These are phyloP conservation scores for Helicoverpa zea DNA, from an alignment of 1,140 invertebrate species.

Conservation along the genomic window DNA sequence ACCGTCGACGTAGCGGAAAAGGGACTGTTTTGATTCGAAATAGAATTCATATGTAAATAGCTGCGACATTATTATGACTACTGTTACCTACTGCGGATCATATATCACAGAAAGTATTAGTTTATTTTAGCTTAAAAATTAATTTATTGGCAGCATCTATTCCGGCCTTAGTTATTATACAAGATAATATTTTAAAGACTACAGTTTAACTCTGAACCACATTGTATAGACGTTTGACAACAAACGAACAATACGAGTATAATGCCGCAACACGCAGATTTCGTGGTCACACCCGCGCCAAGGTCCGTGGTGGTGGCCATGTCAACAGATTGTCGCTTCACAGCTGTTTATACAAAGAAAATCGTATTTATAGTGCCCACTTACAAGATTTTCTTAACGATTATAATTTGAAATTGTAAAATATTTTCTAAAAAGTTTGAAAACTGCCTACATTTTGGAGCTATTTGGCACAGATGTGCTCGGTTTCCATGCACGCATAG, in stretches of 20 bases:
- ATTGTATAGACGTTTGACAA: neutral
- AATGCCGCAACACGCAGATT: neutral
- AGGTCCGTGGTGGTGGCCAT: slow-evolving; percentile 63
- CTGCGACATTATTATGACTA: too few relatives aligned
- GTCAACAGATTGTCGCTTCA: slow-evolving; percentile 56
- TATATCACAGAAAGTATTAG: too few relatives aligned
- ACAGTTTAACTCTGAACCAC: too few relatives aligned
- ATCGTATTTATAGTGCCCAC: neutral
- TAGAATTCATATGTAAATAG: slow-evolving; percentile 4
- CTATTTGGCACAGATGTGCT: neutral
- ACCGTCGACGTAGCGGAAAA: slow-evolving; percentile 30
- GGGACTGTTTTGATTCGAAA: slow-evolving; percentile 23
- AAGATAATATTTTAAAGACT: too few relatives aligned
- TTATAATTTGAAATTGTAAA: neutral
- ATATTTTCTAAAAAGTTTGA: neutral
- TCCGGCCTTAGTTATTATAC: too few relatives aligned
- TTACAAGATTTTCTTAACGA: neutral
- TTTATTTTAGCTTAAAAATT: too few relatives aligned
- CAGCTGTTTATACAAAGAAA: slow-evolving; percentile 63
- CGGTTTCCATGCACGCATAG: neutral
- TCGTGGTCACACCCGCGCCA: slow-evolving; percentile 54
- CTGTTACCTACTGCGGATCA: too few relatives aligned
- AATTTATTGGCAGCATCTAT: too few relatives aligned
- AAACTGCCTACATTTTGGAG: neutral
- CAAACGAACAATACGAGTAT: neutral